A percentile compares a stretch with the other conserved stretches of the same genome.
Evolutionary conservation across 2,888 invertebrate genomes (phyloP).

Genomic region (Pantelozetes paolii): DNA sequence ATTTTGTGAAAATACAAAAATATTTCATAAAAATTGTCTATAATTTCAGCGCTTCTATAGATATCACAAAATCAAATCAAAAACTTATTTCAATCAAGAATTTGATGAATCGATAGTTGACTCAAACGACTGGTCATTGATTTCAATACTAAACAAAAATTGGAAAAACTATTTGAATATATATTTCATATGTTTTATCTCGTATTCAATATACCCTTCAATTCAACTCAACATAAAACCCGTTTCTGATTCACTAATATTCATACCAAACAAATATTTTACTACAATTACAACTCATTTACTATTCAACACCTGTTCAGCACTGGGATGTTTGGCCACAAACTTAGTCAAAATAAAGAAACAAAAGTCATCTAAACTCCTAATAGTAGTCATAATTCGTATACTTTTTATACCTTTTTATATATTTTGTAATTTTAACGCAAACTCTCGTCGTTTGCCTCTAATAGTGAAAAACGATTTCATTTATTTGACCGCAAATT

Average conservation of each 20-base stretch:
- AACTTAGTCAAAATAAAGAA: background rate
- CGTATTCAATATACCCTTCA: conserved; percentile 80
- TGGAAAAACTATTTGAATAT: conserved; percentile 82
- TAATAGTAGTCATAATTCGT: background rate
- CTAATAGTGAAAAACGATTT: conserved; percentile 12
- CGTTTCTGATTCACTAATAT: background rate
- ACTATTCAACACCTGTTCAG: background rate
- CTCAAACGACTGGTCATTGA: background rate
- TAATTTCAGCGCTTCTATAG: conserved; percentile 50
- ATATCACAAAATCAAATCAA: conserved; percentile 46
- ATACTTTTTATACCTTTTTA: background rate
- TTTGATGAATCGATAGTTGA: background rate
- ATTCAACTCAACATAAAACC: conserved; percentile 65
- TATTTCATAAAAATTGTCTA: background rate
- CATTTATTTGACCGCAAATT: background rate
- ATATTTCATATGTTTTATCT: conserved; percentile 85
- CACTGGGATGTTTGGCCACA: background rate
- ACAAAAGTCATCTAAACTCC: background rate
- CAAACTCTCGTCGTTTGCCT: background rate
- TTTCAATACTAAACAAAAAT: background rate
- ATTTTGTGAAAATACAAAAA: background rate
- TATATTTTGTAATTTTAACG: conserved; percentile 1
- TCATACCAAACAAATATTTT: background rate
- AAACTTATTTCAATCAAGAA: conserved; percentile 24
- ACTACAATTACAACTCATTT: conserved; percentile 8